Conservation (phyloP, 2,888 invertebrate genomes). For the Limnephilus marmoratus region DNA sequence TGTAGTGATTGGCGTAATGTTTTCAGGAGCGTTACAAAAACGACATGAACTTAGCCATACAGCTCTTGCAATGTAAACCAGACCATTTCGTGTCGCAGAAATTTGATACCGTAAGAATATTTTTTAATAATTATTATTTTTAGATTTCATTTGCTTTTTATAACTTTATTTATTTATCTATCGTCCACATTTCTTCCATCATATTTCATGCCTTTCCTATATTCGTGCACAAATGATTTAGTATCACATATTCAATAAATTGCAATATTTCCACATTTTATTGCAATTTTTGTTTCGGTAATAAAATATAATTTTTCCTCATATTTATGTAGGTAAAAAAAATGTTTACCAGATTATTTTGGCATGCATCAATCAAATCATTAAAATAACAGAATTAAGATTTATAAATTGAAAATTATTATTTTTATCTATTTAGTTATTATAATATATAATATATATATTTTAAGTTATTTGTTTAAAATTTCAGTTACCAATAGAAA, state of each 20-base stretch:
- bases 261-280: not conserved
- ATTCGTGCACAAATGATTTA: not conserved
- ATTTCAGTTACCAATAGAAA: constrained; percentile 90
- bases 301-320: not conserved
- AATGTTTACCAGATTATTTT: not conserved
- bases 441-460: too few relatives aligned
- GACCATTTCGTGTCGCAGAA: constrained; percentile 95
- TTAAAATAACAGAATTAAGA: not conserved
- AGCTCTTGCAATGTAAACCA: constrained; percentile 95
- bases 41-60: constrained; percentile 95
- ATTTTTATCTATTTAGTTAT: not conserved
- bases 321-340: not conserved
- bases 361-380: not conserved
- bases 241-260: not conserved
- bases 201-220: not conserved
- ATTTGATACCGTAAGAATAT: constrained; percentile 87
- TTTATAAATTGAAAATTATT: not conserved
- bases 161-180: constrained; percentile 4
- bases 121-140: constrained; percentile 56
- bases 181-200: not conserved
- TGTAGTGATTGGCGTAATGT: constrained; percentile 50
- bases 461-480: not conserved
- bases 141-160: constrained; percentile 45
- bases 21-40: constrained; percentile 94
- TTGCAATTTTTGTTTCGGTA: not conserved